A percentile compares a stretch with the other conserved stretches of the same genome.
Evolutionary conservation across 2,888 invertebrate species (phyloP).

Genomic region (Rhaphigaster nebulosa): DNA sequence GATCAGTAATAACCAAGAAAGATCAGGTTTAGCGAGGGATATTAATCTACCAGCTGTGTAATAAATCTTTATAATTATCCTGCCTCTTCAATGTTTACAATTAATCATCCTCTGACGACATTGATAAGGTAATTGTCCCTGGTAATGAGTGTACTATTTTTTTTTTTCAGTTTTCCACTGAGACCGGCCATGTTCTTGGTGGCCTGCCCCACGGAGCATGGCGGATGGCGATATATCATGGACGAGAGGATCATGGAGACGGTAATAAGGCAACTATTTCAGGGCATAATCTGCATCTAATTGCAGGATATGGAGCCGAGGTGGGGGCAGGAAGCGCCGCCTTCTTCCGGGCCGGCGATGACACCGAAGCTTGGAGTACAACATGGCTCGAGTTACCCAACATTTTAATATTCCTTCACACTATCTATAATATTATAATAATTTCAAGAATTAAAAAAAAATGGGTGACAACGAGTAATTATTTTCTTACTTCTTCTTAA

Average conservation of each 20-base stretch:
- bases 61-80: conserved; percentile 41
- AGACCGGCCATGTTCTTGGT: background rate
- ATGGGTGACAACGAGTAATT: too few species aligned
- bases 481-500: too few species aligned
- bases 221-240: conserved; percentile 52
- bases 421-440: too few species aligned
- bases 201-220: conserved; percentile 41
- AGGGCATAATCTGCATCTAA: conserved; percentile 38
- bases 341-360: background rate
- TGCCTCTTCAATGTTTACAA: background rate
- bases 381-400: background rate
- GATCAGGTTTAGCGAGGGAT: background rate
- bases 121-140: conserved; percentile 26
- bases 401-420: background rate
- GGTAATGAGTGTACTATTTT: background rate
- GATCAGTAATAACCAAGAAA: background rate
- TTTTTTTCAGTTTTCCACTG: conserved; percentile 8
- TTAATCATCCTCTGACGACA: conserved; percentile 14
- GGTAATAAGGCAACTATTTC: conserved; percentile 44
- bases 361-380: background rate
- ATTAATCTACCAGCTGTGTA: background rate
- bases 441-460: too few species aligned
- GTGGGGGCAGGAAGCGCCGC: conserved; percentile 37
- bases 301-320: conserved; percentile 9
- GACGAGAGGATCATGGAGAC: conserved; percentile 35